A percentile compares a stretch with the other conserved stretches of the same genome.
phyloP scores from a whole-genome alignment of 2,888 invertebrate genomes.

The Spilarctia lutea region DNA sequence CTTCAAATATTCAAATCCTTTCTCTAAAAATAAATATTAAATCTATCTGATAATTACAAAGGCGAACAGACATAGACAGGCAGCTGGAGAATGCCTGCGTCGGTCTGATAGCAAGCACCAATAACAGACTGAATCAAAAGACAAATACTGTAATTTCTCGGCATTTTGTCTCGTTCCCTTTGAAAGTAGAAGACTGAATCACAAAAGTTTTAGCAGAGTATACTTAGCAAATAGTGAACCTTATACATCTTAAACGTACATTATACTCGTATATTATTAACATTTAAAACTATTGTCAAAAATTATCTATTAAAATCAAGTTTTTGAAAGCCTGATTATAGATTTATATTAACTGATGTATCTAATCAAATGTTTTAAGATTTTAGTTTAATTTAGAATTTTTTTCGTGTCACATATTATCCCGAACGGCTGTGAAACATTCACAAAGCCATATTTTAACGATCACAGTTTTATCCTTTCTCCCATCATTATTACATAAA shows the following conservation, averaged over 20 bases:
- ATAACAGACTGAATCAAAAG: conserved; percentile 18
- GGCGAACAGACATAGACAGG: conserved; percentile 7
- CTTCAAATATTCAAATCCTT: neutral
- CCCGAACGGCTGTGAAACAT: no score
- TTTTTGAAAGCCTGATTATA: no score
- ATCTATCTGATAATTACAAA: conserved; percentile 10
- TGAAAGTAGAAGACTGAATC: conserved; percentile 12
- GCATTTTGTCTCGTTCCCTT: conserved; percentile 13
- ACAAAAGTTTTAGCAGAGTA: neutral
- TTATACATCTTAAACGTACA: neutral
- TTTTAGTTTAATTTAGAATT: no score
- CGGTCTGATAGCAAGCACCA: conserved; percentile 21
- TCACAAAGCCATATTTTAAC: no score
- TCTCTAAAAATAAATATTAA: conserved; percentile 11
- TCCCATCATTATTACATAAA: no score
- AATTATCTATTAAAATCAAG: neutral
- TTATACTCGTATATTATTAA: neutral
- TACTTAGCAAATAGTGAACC: neutral
- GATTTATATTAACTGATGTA: neutral
- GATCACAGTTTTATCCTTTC: no score
- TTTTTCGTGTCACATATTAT: no score
- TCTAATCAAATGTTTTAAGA: neutral
- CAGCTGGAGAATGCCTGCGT: conserved; percentile 9
- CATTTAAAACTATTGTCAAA: neutral
- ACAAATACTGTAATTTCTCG: conserved; percentile 28